Evolutionary conservation across 2,888 invertebrate genomes (phyloP).

Genomic region (Polydrusus cervinus): DNA sequence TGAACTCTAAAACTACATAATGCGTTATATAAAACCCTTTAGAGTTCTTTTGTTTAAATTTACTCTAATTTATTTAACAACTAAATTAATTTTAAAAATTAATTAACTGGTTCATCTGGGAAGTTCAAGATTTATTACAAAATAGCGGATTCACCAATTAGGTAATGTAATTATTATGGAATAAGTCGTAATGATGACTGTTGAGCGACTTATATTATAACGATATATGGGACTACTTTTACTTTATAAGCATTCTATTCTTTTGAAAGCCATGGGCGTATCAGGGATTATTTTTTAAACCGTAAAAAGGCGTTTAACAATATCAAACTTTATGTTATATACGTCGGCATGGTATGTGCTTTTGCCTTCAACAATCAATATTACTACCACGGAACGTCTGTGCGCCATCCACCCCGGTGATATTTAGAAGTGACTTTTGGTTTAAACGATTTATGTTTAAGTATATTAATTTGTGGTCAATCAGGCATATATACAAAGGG

Average conservation of each 20-base stretch:
- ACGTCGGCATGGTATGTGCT: too few relatives aligned
- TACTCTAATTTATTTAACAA: not conserved
- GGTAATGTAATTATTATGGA: conserved; percentile 2
- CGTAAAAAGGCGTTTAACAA: not conserved
- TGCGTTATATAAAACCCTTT: too few relatives aligned
- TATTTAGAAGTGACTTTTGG: too few relatives aligned
- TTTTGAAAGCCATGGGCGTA: conserved; percentile 22
- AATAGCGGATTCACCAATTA: conserved; percentile 5
- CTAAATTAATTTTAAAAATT: not conserved
- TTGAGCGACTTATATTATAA: conserved; percentile 40
- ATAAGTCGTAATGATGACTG: not conserved
- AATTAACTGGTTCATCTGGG: not conserved
- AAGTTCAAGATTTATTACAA: conserved; percentile 4
- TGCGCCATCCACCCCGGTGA: too few relatives aligned
- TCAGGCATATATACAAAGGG: too few relatives aligned
- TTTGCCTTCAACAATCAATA: too few relatives aligned
- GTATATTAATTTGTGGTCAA: too few relatives aligned
- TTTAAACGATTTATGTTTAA: too few relatives aligned
- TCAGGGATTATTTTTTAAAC: not conserved
- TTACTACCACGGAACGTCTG: too few relatives aligned
- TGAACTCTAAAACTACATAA: too few relatives aligned
- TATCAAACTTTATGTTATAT: too few relatives aligned
- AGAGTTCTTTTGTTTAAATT: too few relatives aligned
- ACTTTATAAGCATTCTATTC: conserved; percentile 39
- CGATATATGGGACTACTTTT: conserved; percentile 39